Evolutionary conservation across 2,113 vertebrate genomes (phyloP).

Genomic region (Apaloderma vittatum): DNA sequence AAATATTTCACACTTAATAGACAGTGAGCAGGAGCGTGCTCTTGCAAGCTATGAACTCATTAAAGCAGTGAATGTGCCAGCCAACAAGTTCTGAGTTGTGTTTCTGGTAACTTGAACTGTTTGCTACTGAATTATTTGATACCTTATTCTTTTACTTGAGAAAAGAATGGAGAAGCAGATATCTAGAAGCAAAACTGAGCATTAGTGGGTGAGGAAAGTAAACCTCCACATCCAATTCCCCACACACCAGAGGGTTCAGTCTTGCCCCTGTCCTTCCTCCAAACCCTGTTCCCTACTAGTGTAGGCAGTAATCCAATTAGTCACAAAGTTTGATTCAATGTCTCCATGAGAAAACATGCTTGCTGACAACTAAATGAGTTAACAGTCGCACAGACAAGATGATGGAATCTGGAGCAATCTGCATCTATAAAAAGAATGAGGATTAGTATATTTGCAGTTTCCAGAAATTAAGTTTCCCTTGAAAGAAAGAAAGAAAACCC

Average conservation of each 20-base stretch:
- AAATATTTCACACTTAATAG: background rate
- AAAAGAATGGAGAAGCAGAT: background rate
- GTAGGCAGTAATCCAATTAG: conserved; percentile 14
- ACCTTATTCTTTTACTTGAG: background rate
- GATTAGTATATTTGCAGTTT: background rate
- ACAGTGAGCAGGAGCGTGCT: background rate
- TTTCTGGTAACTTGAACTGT: background rate
- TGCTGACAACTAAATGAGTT: conserved; percentile 46
- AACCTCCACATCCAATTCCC: background rate
- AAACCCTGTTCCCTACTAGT: background rate
- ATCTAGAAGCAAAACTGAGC: background rate
- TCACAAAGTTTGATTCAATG: background rate
- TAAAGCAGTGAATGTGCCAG: background rate
- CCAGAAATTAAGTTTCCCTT: background rate
- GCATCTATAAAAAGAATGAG: background rate
- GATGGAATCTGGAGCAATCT: background rate
- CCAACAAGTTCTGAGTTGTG: background rate
- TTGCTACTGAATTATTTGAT: background rate
- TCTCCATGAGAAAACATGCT: background rate
- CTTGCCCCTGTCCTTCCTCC: background rate
- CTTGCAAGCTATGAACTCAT: background rate
- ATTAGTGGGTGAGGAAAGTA: background rate
- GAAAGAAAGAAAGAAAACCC: background rate
- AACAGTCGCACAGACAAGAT: background rate
- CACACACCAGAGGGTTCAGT: background rate